Conservation (phyloP, 1,140 invertebrate genomes). For the Kradibia gibbosae region DNA sequence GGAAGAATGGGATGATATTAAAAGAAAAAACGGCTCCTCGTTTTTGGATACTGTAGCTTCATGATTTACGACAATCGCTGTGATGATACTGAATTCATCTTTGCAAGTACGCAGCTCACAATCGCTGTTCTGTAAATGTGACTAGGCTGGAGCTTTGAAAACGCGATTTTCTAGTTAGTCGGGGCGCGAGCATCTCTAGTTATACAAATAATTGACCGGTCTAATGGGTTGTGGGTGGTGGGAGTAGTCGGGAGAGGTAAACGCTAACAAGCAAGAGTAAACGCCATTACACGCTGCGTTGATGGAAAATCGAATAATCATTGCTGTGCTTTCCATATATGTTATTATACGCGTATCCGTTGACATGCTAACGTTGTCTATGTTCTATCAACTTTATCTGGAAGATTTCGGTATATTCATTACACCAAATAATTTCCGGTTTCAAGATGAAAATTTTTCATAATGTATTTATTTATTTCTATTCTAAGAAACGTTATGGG, state of each 20-base stretch:
- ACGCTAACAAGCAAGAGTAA: slow-evolving; percentile 23
- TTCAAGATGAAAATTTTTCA: too few species aligned
- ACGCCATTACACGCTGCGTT: slow-evolving; percentile 46
- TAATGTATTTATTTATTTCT: too few species aligned
- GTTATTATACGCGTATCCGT: slow-evolving; percentile 32
- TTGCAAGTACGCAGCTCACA: neutral
- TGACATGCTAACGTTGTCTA: neutral
- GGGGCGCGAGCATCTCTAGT: too few species aligned
- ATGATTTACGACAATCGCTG: too few species aligned
- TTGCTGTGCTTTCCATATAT: slow-evolving; percentile 19
- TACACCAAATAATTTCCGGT: too few species aligned
- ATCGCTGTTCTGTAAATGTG: slow-evolving; percentile 43
- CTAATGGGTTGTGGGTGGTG: neutral
- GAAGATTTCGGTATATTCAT: neutral
- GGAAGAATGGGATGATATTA: neutral
- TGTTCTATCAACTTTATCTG: neutral
- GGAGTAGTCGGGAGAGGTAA: neutral
- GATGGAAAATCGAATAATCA: slow-evolving; percentile 46
- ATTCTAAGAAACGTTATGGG: too few species aligned
- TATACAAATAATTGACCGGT: too few species aligned
- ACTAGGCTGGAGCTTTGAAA: neutral
- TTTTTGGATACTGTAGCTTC: neutral
- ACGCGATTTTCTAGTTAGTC: slow-evolving; percentile 21
- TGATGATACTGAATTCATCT: neutral
- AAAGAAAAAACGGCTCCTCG: neutral